Conservation (phyloP, 2,888 invertebrate genomes). For the Eurois occulta region DNA sequence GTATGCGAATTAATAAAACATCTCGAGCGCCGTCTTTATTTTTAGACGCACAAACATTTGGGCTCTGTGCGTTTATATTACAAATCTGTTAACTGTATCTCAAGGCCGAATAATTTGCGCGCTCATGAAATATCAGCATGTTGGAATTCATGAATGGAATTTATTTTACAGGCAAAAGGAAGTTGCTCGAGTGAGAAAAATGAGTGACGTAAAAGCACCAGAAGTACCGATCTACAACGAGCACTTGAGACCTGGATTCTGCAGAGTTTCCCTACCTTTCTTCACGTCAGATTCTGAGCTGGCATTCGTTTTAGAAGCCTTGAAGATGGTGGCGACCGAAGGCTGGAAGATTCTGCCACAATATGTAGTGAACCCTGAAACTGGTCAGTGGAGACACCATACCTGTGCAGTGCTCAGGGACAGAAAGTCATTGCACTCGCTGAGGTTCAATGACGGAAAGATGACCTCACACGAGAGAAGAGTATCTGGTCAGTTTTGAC, state of each 20-base stretch:
- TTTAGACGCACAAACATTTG: slow-evolving; percentile 59
- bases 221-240: slow-evolving; percentile 90
- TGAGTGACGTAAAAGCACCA: slow-evolving; percentile 85
- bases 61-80: slow-evolving; percentile 54
- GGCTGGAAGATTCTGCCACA: slow-evolving; percentile 97
- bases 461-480: slow-evolving; percentile 94
- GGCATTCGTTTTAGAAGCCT: slow-evolving; percentile 95
- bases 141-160: slow-evolving; percentile 57
- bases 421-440: slow-evolving; percentile 94
- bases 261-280: slow-evolving; percentile 95
- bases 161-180: slow-evolving; percentile 85
- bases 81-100: slow-evolving; percentile 68
- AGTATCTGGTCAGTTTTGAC: slow-evolving; percentile 88
- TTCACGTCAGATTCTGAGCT: slow-evolving; percentile 95
- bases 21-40: slow-evolving; percentile 45
- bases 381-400: slow-evolving; percentile 97
- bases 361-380: slow-evolving; percentile 96
- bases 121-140: slow-evolving; percentile 53
- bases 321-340: slow-evolving; percentile 96
- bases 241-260: slow-evolving; percentile 96
- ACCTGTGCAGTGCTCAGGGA: slow-evolving; percentile 95
- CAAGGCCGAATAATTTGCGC: slow-evolving; percentile 68
- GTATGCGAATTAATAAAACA: slow-evolving; percentile 35
- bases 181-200: slow-evolving; percentile 83
- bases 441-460: slow-evolving; percentile 94